A percentile compares a stretch with the other conserved stretches of the same genome.
These are phyloP conservation scores for Macropodus opercularis DNA, from an alignment of 2,797 vertebrate species.

Conservation along the genomic window DNA sequence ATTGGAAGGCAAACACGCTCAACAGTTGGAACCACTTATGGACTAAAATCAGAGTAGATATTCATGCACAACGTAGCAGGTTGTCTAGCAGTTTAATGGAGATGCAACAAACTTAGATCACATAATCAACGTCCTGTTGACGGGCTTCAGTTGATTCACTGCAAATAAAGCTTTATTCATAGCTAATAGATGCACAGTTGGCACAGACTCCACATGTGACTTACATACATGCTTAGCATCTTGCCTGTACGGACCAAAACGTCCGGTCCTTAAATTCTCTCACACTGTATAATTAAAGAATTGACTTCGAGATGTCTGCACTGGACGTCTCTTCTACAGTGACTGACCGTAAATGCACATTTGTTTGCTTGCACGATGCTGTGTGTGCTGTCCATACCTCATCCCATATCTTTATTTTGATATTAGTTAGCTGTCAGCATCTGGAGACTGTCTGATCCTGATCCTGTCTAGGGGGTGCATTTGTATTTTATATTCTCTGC, in stretches of 20 bases:
- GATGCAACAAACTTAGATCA: slow-evolving; percentile 26
- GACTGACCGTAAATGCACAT: slow-evolving; percentile 47
- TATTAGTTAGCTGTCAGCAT: slow-evolving; percentile 55
- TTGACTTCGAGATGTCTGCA: slow-evolving; percentile 31
- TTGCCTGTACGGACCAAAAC: not conserved
- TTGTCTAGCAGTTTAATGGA: slow-evolving; percentile 20
- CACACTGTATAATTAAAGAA: slow-evolving; percentile 11
- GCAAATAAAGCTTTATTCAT: no score
- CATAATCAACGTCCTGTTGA: slow-evolving; percentile 29
- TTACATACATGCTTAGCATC: slow-evolving; percentile 6
- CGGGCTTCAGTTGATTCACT: slow-evolving; percentile 21
- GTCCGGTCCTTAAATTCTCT: not conserved
- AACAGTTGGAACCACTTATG: slow-evolving; percentile 49
- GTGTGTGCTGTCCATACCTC: not conserved
- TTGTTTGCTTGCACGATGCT: not conserved
- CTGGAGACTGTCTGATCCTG: slow-evolving; percentile 44
- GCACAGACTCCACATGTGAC: not conserved
- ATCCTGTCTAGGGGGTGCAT: slow-evolving; percentile 40
- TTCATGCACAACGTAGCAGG: slow-evolving; percentile 24
- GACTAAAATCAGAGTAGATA: slow-evolving; percentile 14
- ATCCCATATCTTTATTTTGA: slow-evolving; percentile 45
- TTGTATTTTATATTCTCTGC: slow-evolving; percentile 56
- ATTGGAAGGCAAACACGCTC: slow-evolving; percentile 29
- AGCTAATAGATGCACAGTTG: no score
- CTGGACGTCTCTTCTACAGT: slow-evolving; percentile 4